These are phyloP conservation scores for Malaclemys terrapin DNA, from an alignment of 2,113 vertebrate genomes.

Conservation along the genomic window DNA sequence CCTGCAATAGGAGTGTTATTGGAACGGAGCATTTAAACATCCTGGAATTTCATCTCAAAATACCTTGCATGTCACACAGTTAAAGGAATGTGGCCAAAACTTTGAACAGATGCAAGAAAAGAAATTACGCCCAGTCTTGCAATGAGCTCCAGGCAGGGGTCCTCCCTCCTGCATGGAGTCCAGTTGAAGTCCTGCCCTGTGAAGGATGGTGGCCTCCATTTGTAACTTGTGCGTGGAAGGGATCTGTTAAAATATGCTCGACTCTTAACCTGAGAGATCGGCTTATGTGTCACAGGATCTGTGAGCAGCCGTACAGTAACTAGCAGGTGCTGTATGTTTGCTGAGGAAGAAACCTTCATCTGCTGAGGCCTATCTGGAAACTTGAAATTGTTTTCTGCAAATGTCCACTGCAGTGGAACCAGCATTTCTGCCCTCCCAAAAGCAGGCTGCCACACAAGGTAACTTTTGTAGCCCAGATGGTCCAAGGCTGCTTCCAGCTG, in stretches of 20 bases:
- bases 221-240: neutral
- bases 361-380: neutral
- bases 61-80: neutral
- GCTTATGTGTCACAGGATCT: too few species aligned
- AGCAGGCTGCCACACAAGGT: neutral
- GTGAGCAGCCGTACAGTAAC: too few species aligned
- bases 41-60: neutral
- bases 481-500: neutral
- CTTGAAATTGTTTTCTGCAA: neutral
- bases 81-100: constrained; percentile 40
- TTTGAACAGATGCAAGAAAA: neutral
- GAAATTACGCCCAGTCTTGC: neutral
- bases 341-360: neutral
- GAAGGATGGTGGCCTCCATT: neutral
- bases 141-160: neutral
- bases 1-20: neutral
- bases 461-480: neutral
- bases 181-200: neutral
- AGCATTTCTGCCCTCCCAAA: neutral
- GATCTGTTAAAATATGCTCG: fast-evolving
- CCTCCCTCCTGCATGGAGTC: neutral
- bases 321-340: too few species aligned
- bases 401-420: neutral
- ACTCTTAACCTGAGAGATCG: neutral
- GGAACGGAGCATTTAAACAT: constrained; percentile 10